phyloP scores from a whole-genome alignment of 2,888 invertebrate genomes.

The Leucophenga maculata region DNA sequence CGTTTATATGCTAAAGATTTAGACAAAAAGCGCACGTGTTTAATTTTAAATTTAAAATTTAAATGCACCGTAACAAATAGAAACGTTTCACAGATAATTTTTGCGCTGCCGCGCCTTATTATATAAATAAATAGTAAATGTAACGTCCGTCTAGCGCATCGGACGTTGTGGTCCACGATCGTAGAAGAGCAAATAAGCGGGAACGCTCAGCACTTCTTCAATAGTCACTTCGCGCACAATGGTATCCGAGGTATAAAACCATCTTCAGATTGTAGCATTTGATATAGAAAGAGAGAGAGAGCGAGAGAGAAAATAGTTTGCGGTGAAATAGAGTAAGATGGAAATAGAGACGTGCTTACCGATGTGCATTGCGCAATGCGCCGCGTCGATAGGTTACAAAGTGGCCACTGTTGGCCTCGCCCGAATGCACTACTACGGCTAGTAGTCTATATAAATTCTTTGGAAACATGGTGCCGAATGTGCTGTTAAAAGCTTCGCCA shows the following conservation, averaged over 20 bases:
- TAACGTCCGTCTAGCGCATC: slow-evolving; percentile 37
- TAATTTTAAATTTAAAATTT: slow-evolving; percentile 56
- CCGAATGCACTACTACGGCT: slow-evolving; percentile 92
- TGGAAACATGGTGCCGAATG: slow-evolving; percentile 72
- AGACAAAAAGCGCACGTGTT: too few relatives aligned
- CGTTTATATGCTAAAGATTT: too few relatives aligned
- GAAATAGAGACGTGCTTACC: slow-evolving; percentile 50
- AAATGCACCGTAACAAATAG: slow-evolving; percentile 26
- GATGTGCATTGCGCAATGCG: slow-evolving; percentile 70
- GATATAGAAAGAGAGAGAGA: neutral
- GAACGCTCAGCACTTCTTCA: slow-evolving; percentile 85
- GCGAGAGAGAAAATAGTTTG: too few relatives aligned
- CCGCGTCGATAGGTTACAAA: slow-evolving; percentile 94
- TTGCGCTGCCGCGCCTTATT: neutral
- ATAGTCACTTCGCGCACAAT: slow-evolving; percentile 86
- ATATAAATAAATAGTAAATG: neutral
- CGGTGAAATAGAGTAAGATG: neutral
- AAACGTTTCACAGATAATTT: slow-evolving; percentile 2
- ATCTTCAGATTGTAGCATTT: slow-evolving; percentile 72
- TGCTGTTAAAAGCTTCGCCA: slow-evolving; percentile 58
- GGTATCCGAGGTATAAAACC: slow-evolving; percentile 91
- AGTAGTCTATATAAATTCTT: slow-evolving; percentile 83
- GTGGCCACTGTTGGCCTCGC: slow-evolving; percentile 92
- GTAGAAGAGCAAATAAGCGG: slow-evolving; percentile 95
- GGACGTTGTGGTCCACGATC: slow-evolving; percentile 75